phyloP scores from a whole-genome alignment of 2,888 invertebrate genomes.

The Leptopilina drosophilae region DNA sequence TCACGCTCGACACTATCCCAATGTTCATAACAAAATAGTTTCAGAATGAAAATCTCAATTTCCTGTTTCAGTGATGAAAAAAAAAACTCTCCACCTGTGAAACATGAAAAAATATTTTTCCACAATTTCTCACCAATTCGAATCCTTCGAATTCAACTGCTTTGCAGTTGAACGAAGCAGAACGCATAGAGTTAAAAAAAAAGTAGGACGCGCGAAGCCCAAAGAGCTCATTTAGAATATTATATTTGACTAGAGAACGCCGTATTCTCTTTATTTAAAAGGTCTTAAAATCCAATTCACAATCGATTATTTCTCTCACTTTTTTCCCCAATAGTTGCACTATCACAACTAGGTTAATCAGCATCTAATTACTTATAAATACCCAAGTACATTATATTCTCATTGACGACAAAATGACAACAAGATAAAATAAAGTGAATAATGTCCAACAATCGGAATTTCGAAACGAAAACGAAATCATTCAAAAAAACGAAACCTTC shows the following conservation, averaged over 20 bases:
- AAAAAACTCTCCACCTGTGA: not conserved
- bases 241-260: not conserved
- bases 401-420: too few species aligned
- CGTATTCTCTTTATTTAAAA: not conserved
- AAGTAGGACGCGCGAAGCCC: constrained; percentile 30
- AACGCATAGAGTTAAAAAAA: not conserved
- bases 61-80: not conserved
- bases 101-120: constrained; percentile 6
- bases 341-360: too few species aligned
- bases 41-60: constrained; percentile 11
- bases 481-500: not conserved
- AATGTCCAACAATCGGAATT: not conserved
- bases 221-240: constrained; percentile 17
- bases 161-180: constrained; percentile 32
- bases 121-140: constrained; percentile 16
- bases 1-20: constrained; percentile 18
- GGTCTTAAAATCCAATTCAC: not conserved
- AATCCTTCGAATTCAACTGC: constrained; percentile 2
- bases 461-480: not conserved
- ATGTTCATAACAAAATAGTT: constrained; percentile 3
- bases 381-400: too few species aligned
- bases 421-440: not conserved
- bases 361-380: too few species aligned
- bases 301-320: too few species aligned
- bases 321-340: too few species aligned